Base-by-base conservation (phyloP, 2,113 vertebrate species). In the Anoplopoma fimbria region DNA sequence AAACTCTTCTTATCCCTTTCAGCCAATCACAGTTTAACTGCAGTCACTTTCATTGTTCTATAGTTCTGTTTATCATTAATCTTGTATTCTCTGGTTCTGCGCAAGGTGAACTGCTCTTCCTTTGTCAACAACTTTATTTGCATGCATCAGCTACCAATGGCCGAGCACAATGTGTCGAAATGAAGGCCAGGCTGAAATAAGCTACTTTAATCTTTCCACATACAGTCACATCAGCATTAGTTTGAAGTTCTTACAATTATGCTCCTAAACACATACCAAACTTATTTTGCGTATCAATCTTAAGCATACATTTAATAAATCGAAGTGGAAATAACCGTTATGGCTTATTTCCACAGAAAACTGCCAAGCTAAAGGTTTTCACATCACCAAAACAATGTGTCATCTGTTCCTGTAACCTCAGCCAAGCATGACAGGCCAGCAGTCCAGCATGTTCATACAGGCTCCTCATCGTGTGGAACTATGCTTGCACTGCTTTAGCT, bases 381-480 rank as follows among this genome's bases (percentile, higher is more conserved):
- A 53, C n/a, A n/a, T n/a, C n/a, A n/a, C n/a, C n/a, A n/a, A n/a
- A n/a, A n/a, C n/a, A n/a, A n/a, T n/a, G n/a, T n/a, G n/a, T n/a
- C n/a, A n/a, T n/a, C n/a, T n/a, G n/a, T n/a, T n/a, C n/a, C n/a
- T n/a, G n/a, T n/a, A n/a, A n/a, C n/a, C n/a, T n/a, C n/a, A n/a
- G n/a, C n/a, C n/a, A n/a, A n/a, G n/a, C n/a, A n/a, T n/a, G n/a
- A n/a, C n/a, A n/a, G n/a, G n/a, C n/a, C n/a, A n/a, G n/a, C n/a
- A n/a, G 19, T 33, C 21, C 27, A n/a, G 21, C 21, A 19, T 69
- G 40, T 33, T 17, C 51, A 38, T 5, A 47, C 14, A 29, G 40
- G 9, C 55, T 77, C 25, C 47, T 81, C 14, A 38, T 34, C 29
- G 9, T 85, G 51, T 69, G 9, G 69, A 29, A 61, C 13, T 23